Base-by-base conservation (phyloP, 2,113 vertebrate species). In the Tamias sibiricus region DNA sequence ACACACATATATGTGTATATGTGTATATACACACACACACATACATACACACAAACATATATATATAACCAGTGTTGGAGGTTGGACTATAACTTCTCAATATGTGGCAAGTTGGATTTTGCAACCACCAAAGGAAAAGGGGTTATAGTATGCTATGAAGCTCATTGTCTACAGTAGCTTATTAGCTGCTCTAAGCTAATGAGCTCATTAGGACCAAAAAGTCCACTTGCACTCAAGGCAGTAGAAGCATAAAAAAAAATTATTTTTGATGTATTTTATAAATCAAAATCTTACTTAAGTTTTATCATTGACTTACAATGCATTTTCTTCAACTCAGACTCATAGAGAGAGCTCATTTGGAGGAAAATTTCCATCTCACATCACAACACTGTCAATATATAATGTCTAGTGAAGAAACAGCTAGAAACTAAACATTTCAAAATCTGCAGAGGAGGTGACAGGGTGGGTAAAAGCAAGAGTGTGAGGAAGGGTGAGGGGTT, bases 181-280 rank as follows among this genome's bases (percentile, higher is more conserved):
- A 35, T 90, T 90, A 96, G 92, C 47, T 74, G 57, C 71, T 42
- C 22, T n/a, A 80, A 94, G 79, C 64, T 96, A 97, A 95, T 57
- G 28, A 95, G 77, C 35, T 94, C 92, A 97, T 96, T 91, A 94
- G 90, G 14, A 84, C 52, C 40, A 86, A 87, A 77, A 93, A 90
- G 64, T 24, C 74, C 86, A 92, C 72, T 76, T 52, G 49, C 42
- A 42, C 84, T 95, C 62, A 87, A 97, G 44, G 87, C 54, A 81
- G 30, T 0, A 84, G n/a, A 35, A 96, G 92, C 37, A 47, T 47
- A 90, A 87, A 57, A 49, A 49, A 69, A 24, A 96, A 95, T 66
- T 40, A 69, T 96, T 98, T 97, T 66, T 19, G 6, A 93, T 22
- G 13, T 88, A 71, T 79, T 32, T 19, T 84, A 62, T 62, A 26